Base-by-base conservation (phyloP, 2,113 vertebrate genomes). In the Erythrocercus mccallii region DNA sequence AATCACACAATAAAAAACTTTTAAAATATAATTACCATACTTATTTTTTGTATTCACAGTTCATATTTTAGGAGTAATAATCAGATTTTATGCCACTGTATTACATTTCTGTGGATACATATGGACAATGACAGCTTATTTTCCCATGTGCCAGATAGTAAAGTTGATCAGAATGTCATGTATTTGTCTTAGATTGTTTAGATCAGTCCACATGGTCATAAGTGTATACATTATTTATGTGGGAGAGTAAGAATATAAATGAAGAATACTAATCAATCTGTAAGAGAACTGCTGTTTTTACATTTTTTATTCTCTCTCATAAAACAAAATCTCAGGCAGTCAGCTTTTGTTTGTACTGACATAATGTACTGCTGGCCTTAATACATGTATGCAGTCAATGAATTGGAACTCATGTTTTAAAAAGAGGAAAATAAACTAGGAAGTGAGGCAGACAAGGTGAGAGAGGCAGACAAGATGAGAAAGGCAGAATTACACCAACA, bases 121-220 rank as follows among this genome's bases (percentile, higher is more conserved):
- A 51, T 11, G 53, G 2, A 73, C 5, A 62, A 4, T 47, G 33
- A 68, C 25, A 53, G 5, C 6, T 74, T 86, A 60, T 61, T 90
- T 84, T 92, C 25, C n/a, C 48, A 6, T 20, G 12, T 93, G 82
- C 57, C 47, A 90, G 40, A 50, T 57, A 81, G n/a, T 70, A 78
- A 91, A 60, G 42, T 62, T 57, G 65, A 66, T 84, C 47, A 45
- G 37, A 72, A 14, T 81, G 62, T 68, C 51, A 42, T 28, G 6
- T 37, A 74, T 96, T 96, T 89, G 42, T 88, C 73, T 80, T 76
- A 61, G 15, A 33, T 37, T 74, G 21, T 54, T 96, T 94, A 83
- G 81, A 81, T 87, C 77, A 30, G 47, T 62, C 44, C 35, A 73
- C 45, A 47, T 11, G 20, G 20, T 47, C 45, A 53, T 60, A 89